Evolutionary conservation across 2,888 invertebrate genomes (phyloP).

Genomic region (Baccha elongata): DNA sequence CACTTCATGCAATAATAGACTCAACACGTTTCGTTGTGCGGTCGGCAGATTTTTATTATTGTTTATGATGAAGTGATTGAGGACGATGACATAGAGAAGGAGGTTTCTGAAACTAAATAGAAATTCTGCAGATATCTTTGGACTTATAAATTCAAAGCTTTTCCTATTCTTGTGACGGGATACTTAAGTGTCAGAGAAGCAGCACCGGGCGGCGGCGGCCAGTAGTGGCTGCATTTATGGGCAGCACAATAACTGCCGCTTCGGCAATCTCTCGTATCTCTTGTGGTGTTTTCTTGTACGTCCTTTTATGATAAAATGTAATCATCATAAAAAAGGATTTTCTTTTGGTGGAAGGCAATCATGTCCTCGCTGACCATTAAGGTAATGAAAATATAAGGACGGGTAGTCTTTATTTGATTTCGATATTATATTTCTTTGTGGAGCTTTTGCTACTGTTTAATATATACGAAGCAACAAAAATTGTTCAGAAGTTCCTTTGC

Average conservation of each 20-base stretch:
- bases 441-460: not conserved
- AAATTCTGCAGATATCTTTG: slow-evolving; percentile 66
- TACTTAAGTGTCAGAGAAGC: slow-evolving; percentile 8
- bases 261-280: slow-evolving; percentile 63
- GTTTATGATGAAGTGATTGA: slow-evolving; percentile 72
- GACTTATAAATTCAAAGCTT: slow-evolving; percentile 73
- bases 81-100: too few relatives aligned
- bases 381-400: slow-evolving; percentile 65
- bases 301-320: slow-evolving; percentile 77
- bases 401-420: slow-evolving; percentile 60
- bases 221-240: slow-evolving; percentile 57
- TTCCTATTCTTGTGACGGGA: slow-evolving; percentile 32
- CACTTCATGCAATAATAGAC: slow-evolving; percentile 66
- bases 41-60: slow-evolving; percentile 68
- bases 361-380: slow-evolving; percentile 51
- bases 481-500: slow-evolving; percentile 27
- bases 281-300: slow-evolving; percentile 48
- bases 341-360: slow-evolving; percentile 63
- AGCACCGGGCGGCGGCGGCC: not conserved
- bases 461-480: slow-evolving; percentile 3
- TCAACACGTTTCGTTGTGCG: slow-evolving; percentile 66
- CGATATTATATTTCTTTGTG: slow-evolving; percentile 42
- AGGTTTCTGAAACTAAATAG: slow-evolving; percentile 63
- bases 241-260: slow-evolving; percentile 62
- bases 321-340: slow-evolving; percentile 78